Evolutionary conservation across 2,888 invertebrate species (phyloP).

Genomic region (Leptopilina syphax): DNA sequence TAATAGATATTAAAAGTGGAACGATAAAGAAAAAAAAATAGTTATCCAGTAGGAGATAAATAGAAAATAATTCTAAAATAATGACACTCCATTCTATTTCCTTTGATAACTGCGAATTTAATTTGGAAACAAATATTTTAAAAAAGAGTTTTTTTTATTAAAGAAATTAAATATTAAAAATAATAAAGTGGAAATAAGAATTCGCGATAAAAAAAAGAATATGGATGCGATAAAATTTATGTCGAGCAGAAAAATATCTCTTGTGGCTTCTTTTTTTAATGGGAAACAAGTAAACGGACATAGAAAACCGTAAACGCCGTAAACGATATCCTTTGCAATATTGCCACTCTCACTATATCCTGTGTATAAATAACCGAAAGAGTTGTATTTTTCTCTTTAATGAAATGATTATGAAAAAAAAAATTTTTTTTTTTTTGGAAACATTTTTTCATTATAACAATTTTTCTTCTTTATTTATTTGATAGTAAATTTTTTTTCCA

Average conservation of each 20-base stretch:
- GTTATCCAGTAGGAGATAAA: no score
- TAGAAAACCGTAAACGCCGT: not conserved
- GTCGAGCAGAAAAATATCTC: not conserved
- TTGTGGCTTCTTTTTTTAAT: not conserved
- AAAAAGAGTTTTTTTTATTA: no score
- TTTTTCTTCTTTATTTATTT: not conserved
- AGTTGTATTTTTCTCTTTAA: constrained; percentile 1
- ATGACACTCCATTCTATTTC: no score
- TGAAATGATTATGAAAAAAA: not conserved
- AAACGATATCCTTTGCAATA: constrained; percentile 1
- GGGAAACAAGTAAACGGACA: constrained; percentile 1
- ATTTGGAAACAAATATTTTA: no score
- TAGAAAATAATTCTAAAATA: no score
- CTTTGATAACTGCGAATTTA: no score
- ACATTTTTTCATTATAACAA: not conserved
- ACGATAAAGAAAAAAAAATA: no score
- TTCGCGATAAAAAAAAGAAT: no score
- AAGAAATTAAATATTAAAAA: not conserved
- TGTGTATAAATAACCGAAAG: not conserved
- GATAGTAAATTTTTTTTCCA: not conserved
- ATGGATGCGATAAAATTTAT: not conserved
- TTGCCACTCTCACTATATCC: not conserved
- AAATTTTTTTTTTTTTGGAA: not conserved
- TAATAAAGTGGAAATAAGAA: not conserved
- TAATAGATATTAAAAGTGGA: no score